A percentile compares a stretch with the other conserved stretches of the same genome.
These are phyloP conservation scores for Zingel zingel DNA, from an alignment of 2,113 vertebrate species.

Conservation along the genomic window DNA sequence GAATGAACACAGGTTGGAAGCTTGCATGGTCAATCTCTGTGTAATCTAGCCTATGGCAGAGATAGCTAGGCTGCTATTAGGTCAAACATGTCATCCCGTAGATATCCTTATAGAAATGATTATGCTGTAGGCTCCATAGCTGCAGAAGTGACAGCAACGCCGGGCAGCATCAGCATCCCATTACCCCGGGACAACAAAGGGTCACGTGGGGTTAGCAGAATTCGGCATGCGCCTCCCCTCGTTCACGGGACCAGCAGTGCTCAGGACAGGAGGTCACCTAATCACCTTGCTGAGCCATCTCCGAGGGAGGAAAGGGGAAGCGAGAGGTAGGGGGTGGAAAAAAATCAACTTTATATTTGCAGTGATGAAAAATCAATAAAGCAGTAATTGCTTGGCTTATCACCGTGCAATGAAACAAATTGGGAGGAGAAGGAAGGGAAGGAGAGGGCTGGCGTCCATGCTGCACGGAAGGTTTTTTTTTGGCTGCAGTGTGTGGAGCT, in stretches of 20 bases:
- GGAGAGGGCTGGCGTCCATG: constrained; percentile 66
- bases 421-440: constrained; percentile 88
- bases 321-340: constrained; percentile 16
- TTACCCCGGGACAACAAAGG: constrained; percentile 90
- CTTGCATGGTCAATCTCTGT: constrained; percentile 55
- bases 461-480: constrained; percentile 61
- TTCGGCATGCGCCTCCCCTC: constrained; percentile 86
- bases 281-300: constrained; percentile 65
- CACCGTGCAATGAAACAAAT: constrained; percentile 89
- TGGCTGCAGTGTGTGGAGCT: constrained; percentile 65
- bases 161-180: constrained; percentile 80
- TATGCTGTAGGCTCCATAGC: constrained; percentile 44
- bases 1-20: constrained; percentile 43
- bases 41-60: constrained; percentile 58
- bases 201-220: constrained; percentile 90
- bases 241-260: constrained; percentile 72
- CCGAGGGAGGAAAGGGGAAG: constrained; percentile 57
- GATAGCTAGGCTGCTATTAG: constrained; percentile 49
- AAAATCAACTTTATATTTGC: constrained; percentile 92
- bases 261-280: constrained; percentile 77
- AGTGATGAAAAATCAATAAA: constrained; percentile 99
- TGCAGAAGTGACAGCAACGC: constrained; percentile 54
- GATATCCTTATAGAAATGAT: constrained; percentile 74
- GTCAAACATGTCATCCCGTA: constrained; percentile 57
- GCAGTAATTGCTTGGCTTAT: constrained; percentile 99